phyloP scores from a whole-genome alignment of 2,113 vertebrate genomes.

The Tretioscincus oriximinensis region DNA sequence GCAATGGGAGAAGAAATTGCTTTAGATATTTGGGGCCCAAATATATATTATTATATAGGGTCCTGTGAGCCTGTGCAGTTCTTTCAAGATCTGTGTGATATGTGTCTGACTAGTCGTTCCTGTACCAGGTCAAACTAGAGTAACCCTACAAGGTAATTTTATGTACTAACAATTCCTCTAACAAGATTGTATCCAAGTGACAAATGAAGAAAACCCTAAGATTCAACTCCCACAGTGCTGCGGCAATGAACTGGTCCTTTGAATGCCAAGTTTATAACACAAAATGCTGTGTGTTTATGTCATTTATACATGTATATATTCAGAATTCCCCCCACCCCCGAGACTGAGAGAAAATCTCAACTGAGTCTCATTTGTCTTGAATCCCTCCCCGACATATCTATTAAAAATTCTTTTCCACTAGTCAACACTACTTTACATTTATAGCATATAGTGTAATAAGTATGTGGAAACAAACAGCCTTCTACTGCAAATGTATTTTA shows the following conservation, averaged over 20 bases:
- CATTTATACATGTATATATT: neutral
- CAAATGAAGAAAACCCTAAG: neutral
- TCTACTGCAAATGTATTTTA: neutral
- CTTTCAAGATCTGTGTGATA: too few species aligned
- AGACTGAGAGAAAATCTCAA: conserved; percentile 16
- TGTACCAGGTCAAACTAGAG: neutral
- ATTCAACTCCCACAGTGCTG: neutral
- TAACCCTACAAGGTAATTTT: too few species aligned
- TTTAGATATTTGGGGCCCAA: too few species aligned
- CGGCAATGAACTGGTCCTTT: neutral
- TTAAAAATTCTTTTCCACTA: conserved; percentile 8
- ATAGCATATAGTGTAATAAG: neutral
- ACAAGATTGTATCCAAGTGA: neutral
- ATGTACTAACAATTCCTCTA: neutral
- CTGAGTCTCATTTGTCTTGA: conserved; percentile 4
- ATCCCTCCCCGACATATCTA: conserved; percentile 41
- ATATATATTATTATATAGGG: too few species aligned
- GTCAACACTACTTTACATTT: conserved; percentile 7
- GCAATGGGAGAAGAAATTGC: too few species aligned
- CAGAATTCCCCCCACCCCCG: neutral
- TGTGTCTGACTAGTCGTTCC: too few species aligned
- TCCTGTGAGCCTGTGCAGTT: too few species aligned
- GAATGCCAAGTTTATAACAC: conserved; percentile 3
- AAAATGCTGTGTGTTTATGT: neutral
- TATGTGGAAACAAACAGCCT: conserved; percentile 22